Evolutionary conservation across 2,113 vertebrate genomes (phyloP), one percentile per base, ranked within the genome.

Genomic region (Malaclemys terrapin): DNA sequence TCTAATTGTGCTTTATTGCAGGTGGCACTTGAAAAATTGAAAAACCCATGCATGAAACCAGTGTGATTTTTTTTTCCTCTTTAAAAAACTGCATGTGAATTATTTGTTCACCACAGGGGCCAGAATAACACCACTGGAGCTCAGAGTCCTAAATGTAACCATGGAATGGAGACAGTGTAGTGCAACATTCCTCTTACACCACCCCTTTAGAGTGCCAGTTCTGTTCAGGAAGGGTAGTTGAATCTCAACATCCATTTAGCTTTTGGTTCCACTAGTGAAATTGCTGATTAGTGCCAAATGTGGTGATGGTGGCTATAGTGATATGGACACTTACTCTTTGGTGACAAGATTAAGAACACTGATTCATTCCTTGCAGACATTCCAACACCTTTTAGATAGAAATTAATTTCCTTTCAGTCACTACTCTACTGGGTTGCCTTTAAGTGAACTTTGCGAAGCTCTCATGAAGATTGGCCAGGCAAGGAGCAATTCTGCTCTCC

Each of bases 341-440:
- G 49, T 88, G 91, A 93, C 92, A 93, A 87, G 72, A 93, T 91
- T 85, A 95, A 81, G 20, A 93, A 38, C 25, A 85, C 27, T 6
- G 87, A 88, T 95, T 94, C 8, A 89, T 93, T 95, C 86, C 62
- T 35, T 75, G 29, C 54, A 90, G 75, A 82, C 42, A 20, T 78
- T 89, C 80, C 29, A 53, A 88, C 45, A 78, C 76, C 29, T 83
- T 82, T 29, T 27, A 35, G 93, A 87, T 45, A 76, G 9, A 19
- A 95, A 80, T 57, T 72, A 29, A 95, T 92, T 84, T 94, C 94
- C 45, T 47, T 87, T 93, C 72, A 86, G 80, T 90, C 78, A 31
- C 49, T 65, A 5, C 25, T 84, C 8, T 56, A 91, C 69, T 81
- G 87, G 35, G 38, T 57, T 92, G n/a, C 53, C 86, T 95, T 93